These are phyloP conservation scores for Melanostoma scalare DNA, from an alignment of 2,888 invertebrate species.

Conservation along the genomic window DNA sequence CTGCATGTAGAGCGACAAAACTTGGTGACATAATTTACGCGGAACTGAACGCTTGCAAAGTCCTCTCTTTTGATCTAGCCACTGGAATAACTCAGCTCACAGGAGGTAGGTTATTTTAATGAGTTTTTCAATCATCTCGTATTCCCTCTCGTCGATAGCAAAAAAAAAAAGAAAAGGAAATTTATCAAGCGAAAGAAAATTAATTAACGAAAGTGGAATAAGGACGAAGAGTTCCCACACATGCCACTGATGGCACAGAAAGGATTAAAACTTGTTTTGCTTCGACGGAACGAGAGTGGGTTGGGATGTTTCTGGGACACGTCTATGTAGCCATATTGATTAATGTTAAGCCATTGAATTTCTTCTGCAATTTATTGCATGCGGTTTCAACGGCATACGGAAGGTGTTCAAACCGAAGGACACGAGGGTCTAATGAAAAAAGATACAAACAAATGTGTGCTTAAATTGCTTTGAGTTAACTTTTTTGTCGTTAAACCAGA, in stretches of 20 bases:
- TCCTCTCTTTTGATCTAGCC: slow-evolving; percentile 17
- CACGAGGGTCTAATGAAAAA: neutral
- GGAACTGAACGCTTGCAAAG: slow-evolving; percentile 26
- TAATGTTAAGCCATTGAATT: slow-evolving; percentile 12
- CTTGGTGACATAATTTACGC: slow-evolving; percentile 46
- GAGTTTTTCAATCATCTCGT: slow-evolving; percentile 11
- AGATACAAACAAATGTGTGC: too few species aligned
- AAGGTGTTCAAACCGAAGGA: neutral
- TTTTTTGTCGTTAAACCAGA: too few species aligned
- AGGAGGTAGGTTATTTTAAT: slow-evolving; percentile 41
- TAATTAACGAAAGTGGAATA: slow-evolving; percentile 49
- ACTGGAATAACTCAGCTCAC: slow-evolving; percentile 43
- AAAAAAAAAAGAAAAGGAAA: neutral
- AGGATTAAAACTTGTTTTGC: slow-evolving; percentile 32
- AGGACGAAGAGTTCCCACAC: slow-evolving; percentile 9
- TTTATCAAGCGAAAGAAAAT: slow-evolving; percentile 26
- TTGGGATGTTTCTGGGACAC: neutral
- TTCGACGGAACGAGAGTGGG: slow-evolving; percentile 13
- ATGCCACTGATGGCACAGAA: slow-evolving; percentile 1
- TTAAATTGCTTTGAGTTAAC: too few species aligned
- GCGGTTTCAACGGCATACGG: slow-evolving; percentile 1
- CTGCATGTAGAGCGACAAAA: slow-evolving; percentile 10
- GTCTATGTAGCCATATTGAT: slow-evolving; percentile 22
- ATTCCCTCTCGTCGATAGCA: neutral
- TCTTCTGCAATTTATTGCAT: slow-evolving; percentile 19